phyloP scores from a whole-genome alignment of 1,140 invertebrate genomes.

The Acromyrmex charruanus region DNA sequence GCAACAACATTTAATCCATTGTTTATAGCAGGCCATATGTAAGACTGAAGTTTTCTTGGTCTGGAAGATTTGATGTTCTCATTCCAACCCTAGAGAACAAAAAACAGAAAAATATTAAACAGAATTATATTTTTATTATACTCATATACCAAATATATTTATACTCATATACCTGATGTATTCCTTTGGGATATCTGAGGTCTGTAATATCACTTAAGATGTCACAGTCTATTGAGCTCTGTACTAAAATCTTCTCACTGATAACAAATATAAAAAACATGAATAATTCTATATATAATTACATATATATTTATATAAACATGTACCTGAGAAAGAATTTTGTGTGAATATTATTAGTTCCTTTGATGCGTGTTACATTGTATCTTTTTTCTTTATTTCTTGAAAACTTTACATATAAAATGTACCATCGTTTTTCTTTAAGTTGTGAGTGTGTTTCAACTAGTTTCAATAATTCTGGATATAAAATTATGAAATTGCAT shows the following conservation, averaged over 20 bases:
- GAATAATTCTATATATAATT: background rate
- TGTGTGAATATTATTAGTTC: background rate
- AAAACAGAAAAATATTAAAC: background rate
- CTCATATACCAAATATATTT: conserved; percentile 8
- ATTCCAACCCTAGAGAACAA: conserved; percentile 69
- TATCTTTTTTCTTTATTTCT: background rate
- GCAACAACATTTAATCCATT: conserved; percentile 79
- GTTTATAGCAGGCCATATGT: conserved; percentile 84
- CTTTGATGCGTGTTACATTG: background rate
- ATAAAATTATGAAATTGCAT: background rate
- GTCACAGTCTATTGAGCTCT: background rate
- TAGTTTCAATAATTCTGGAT: conserved; percentile 30
- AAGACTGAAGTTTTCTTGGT: conserved; percentile 81
- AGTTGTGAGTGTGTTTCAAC: background rate
- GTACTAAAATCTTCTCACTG: conserved; percentile 40
- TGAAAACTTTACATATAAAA: background rate
- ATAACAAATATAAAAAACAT: conserved; percentile 7
- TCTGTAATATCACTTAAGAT: conserved; percentile 26
- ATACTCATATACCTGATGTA: conserved; percentile 77
- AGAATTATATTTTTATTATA: conserved; percentile 15
- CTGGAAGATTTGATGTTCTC: conserved; percentile 61
- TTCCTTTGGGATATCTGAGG: conserved; percentile 71
- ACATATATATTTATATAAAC: background rate
- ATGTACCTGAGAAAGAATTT: conserved; percentile 30
- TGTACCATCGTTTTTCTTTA: background rate